Evolutionary conservation across 2,888 invertebrate genomes (phyloP).

Genomic region (Caenorhabditis sinica): DNA sequence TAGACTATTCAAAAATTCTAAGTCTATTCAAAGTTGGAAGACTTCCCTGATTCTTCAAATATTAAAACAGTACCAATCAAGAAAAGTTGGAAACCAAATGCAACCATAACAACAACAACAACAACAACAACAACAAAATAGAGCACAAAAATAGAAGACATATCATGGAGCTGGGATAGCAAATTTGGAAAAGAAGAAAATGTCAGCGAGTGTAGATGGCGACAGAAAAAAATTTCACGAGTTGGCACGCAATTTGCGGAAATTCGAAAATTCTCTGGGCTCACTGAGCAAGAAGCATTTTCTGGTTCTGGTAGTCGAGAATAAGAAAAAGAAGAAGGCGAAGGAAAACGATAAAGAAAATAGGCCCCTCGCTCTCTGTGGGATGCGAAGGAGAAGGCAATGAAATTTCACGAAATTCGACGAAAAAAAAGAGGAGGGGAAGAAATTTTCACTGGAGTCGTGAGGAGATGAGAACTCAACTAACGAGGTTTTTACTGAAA

Average conservation of each 20-base stretch:
- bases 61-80: too few species aligned
- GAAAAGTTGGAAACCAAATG: too few species aligned
- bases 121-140: too few species aligned
- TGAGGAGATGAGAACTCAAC: conserved; percentile 21
- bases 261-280: conserved; percentile 43
- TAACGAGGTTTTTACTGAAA: conserved; percentile 35
- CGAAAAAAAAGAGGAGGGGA: conserved; percentile 9
- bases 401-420: conserved; percentile 47
- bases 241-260: conserved; percentile 60
- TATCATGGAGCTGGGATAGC: not conserved
- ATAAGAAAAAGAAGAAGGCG: conserved; percentile 5
- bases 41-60: too few species aligned
- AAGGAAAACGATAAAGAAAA: conserved; percentile 36
- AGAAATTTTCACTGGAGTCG: not conserved
- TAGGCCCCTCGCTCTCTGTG: too few species aligned
- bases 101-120: too few species aligned
- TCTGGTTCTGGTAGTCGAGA: not conserved
- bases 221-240: not conserved
- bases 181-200: not conserved
- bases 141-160: not conserved
- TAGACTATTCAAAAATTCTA: too few species aligned
- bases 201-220: not conserved
- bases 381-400: conserved; percentile 36
- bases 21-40: too few species aligned
- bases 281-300: conserved; percentile 44